Conservation (phyloP, 1,140 invertebrate species). For the Lordiphosa collinella region DNA sequence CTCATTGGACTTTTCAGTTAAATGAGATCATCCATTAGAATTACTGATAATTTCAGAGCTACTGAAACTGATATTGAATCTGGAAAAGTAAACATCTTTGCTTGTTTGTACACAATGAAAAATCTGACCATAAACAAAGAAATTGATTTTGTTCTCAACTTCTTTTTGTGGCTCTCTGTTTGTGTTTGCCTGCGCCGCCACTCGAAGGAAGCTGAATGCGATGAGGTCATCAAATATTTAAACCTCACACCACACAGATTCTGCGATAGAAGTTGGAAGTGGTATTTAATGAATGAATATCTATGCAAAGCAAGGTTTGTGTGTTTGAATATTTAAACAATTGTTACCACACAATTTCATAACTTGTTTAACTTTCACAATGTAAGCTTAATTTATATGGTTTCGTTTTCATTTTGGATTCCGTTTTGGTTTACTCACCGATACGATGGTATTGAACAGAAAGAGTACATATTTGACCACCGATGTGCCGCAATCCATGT, state of each 20-base stretch:
- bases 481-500: slow-evolving; percentile 85
- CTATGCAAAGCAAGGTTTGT: too few relatives aligned
- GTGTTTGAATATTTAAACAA: too few relatives aligned
- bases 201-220: slow-evolving; percentile 28
- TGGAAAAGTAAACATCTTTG: too few relatives aligned
- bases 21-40: slow-evolving; percentile 1
- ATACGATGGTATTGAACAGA: slow-evolving; percentile 90
- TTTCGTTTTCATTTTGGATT: slow-evolving; percentile 27
- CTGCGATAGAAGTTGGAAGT: not conserved
- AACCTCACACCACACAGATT: too few relatives aligned
- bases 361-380: slow-evolving; percentile 32
- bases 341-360: slow-evolving; percentile 19
- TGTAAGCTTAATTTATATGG: slow-evolving; percentile 26
- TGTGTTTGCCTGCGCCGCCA: not conserved
- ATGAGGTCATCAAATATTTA: slow-evolving; percentile 27
- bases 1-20: not conserved
- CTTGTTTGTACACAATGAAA: too few relatives aligned
- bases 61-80: too few relatives aligned
- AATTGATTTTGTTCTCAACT: slow-evolving; percentile 1
- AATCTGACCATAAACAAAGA: not conserved
- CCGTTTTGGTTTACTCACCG: slow-evolving; percentile 83
- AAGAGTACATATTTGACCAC: slow-evolving; percentile 91
- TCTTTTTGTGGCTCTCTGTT: not conserved
- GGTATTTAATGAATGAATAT: too few relatives aligned
- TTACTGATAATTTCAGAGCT: too few relatives aligned